Evolutionary conservation across 1,140 invertebrate genomes (phyloP).

Genomic region (Hirudo medicinalis): DNA sequence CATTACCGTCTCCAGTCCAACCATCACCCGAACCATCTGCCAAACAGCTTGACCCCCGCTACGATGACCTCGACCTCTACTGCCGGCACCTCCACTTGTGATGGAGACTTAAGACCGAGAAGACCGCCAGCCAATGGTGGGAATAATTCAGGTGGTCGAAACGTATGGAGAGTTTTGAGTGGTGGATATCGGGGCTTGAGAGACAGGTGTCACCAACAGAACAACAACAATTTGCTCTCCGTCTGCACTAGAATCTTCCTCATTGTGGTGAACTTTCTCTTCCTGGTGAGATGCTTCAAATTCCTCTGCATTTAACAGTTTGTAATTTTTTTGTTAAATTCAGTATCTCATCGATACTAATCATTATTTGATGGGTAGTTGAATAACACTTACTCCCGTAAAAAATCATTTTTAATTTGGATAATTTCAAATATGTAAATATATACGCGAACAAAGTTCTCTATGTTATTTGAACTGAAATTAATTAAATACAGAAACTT

Average conservation of each 20-base stretch:
- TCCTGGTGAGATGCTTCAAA: neutral
- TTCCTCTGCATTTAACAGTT: too few species aligned
- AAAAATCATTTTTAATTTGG: too few species aligned
- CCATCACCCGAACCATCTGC: neutral
- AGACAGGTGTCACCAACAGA: neutral
- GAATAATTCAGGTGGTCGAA: neutral
- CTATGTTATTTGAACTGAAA: too few species aligned
- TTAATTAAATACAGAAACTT: too few species aligned
- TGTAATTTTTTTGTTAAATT: too few species aligned
- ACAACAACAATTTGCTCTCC: conserved; percentile 9
- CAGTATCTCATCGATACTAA: too few species aligned
- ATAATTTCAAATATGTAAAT: too few species aligned
- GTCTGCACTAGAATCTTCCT: conserved; percentile 1
- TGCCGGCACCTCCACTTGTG: neutral
- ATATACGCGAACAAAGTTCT: too few species aligned
- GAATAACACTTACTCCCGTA: too few species aligned
- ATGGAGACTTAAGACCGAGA: neutral
- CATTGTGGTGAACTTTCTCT: neutral
- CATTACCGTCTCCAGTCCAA: neutral
- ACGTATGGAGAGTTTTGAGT: neutral
- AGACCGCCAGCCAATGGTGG: neutral
- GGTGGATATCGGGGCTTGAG: neutral
- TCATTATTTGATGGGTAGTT: too few species aligned
- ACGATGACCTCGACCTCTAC: neutral
- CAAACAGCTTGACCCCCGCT: neutral